These are phyloP conservation scores for Pseudochaenichthys georgianus DNA, from an alignment of 2,797 vertebrate species.

Conservation along the genomic window DNA sequence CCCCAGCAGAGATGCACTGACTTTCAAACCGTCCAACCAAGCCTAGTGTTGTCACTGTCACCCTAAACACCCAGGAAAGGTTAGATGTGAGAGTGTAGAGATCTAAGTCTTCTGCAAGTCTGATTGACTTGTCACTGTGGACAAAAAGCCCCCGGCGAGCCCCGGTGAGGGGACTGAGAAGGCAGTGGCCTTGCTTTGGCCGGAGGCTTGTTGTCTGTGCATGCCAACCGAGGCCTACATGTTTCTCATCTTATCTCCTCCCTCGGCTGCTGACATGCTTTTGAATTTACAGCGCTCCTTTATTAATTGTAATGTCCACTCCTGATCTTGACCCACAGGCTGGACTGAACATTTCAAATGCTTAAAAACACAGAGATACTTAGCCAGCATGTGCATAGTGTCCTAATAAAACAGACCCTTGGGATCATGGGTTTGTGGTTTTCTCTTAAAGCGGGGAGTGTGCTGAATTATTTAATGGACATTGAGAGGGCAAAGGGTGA, in stretches of 20 bases:
- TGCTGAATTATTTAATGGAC: conserved; percentile 74
- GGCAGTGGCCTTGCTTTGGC: conserved; percentile 41
- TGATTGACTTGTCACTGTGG: conserved; percentile 17
- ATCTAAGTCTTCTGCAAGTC: conserved; percentile 1
- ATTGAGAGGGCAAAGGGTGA: conserved; percentile 48
- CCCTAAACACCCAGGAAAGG: conserved; percentile 3
- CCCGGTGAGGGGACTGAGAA: conserved; percentile 23
- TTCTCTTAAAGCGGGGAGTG: conserved; percentile 59
- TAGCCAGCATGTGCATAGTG: conserved; percentile 11
- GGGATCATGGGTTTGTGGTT: conserved; percentile 36
- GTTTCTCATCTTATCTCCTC: conserved; percentile 58
- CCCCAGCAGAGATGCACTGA: neutral
- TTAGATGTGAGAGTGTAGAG: conserved; percentile 6
- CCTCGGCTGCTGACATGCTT: conserved; percentile 29
- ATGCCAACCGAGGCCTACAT: conserved; percentile 34
- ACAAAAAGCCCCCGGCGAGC: conserved; percentile 13
- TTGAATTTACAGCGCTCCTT: conserved; percentile 42
- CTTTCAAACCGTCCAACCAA: neutral
- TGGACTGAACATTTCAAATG: conserved; percentile 35
- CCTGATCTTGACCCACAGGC: conserved; percentile 56
- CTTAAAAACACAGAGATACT: conserved; percentile 45
- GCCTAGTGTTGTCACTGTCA: conserved; percentile 6
- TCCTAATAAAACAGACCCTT: conserved; percentile 52
- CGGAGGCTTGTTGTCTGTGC: conserved; percentile 54
- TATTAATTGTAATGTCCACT: conserved; percentile 76